phyloP scores from a whole-genome alignment of 2,888 invertebrate species.

The Agonopterix subpropinquella region DNA sequence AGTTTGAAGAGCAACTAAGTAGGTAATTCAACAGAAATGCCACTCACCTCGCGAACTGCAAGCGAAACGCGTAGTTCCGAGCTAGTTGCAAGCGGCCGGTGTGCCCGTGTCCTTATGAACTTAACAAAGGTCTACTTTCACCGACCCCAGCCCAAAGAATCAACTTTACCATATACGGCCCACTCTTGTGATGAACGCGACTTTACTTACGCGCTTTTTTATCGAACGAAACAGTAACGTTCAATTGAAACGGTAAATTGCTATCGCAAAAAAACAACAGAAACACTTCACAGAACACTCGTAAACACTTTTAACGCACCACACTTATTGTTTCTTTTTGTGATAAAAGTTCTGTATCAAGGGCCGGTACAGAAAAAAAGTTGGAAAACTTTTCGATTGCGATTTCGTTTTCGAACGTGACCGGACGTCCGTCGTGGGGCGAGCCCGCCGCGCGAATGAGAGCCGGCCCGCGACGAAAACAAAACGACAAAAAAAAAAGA shows the following conservation, averaged over 20 bases:
- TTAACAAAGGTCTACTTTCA: constrained; percentile 72
- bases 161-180: constrained; percentile 62
- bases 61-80: constrained; percentile 61
- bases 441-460: constrained; percentile 56
- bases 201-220: constrained; percentile 59
- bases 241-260: constrained; percentile 66
- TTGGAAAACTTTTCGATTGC: constrained; percentile 65
- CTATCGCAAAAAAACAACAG: constrained; percentile 47
- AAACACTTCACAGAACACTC: constrained; percentile 55
- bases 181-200: constrained; percentile 53
- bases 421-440: constrained; percentile 39
- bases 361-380: constrained; percentile 49
- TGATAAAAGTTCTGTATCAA: constrained; percentile 39
- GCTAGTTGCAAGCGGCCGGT: constrained; percentile 46
- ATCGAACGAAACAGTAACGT: constrained; percentile 69
- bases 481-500: constrained; percentile 43
- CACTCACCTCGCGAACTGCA: constrained; percentile 66
- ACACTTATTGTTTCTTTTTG: constrained; percentile 41
- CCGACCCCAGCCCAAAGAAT: constrained; percentile 58
- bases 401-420: constrained; percentile 32
- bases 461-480: constrained; percentile 2
- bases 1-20: constrained; percentile 45
- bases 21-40: constrained; percentile 49
- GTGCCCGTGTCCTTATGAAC: constrained; percentile 65
- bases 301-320: constrained; percentile 44